Conservation (phyloP, 2,113 vertebrate species). For the Heliornis fulica region DNA sequence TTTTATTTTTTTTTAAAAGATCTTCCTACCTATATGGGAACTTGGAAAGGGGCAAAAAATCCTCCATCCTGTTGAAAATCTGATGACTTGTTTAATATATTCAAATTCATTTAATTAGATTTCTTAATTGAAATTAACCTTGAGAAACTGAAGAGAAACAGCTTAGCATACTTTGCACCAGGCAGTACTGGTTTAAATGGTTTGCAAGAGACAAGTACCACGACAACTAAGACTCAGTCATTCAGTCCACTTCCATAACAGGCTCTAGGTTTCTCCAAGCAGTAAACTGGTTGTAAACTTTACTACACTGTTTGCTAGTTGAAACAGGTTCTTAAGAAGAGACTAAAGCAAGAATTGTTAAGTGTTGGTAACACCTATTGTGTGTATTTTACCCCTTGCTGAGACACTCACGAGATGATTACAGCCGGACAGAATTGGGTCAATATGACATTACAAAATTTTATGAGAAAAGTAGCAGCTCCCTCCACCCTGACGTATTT, state of each 20-base stretch:
- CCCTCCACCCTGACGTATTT: not conserved
- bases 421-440: not conserved
- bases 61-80: not conserved
- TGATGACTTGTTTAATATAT: not conserved
- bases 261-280: not conserved
- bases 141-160: not conserved
- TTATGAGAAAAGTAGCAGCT: not conserved
- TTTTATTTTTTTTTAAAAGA: not conserved
- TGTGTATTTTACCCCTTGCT: not conserved
- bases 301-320: not conserved
- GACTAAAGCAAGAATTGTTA: not conserved
- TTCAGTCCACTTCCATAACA: not conserved
- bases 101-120: not conserved
- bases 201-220: not conserved
- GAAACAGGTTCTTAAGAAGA: not conserved
- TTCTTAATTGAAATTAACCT: conserved; percentile 3
- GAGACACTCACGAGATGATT: not conserved
- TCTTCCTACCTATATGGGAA: not conserved
- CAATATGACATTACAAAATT: not conserved
- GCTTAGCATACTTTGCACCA: not conserved
- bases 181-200: not conserved
- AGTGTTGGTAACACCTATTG: not conserved
- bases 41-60: not conserved
- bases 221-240: not conserved
- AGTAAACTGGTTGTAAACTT: not conserved